Evolutionary conservation across 1,140 invertebrate species (phyloP), one percentile per base, ranked within the genome.

Genomic region (Metaphire vulgaris): DNA sequence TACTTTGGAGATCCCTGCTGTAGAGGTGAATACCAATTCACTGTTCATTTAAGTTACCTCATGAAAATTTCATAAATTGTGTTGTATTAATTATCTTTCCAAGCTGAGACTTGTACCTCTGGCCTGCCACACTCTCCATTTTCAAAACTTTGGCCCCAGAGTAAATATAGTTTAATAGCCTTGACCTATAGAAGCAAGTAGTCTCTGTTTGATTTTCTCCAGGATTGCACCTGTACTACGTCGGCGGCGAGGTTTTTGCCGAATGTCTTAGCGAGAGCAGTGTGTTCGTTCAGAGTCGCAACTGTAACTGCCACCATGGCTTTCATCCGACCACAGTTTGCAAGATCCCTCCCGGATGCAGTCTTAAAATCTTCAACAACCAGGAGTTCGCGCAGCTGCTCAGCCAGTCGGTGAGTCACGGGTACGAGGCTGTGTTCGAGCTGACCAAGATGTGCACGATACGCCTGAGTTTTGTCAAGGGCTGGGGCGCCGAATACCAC

Each of bases 391-490:
- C 95, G 33, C 92, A 95, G 81, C 87, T 97, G 71, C 88, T 98
- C 26, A 84, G 82, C 74, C 93, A 97, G 85, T 95, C 93, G 80
- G 96, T 97, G 0, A 94, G 94, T 86, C 85, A 86, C 78, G 85
- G 85, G 30, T 86, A 96, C 83, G 95, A 97, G 86, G 94, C 94
- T 41, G 95, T 98, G 2, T 98, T 96, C 82, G 95, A 98, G 88
- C 88, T 98, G 66, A 97, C 95, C 0, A 97, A 97, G 88, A 98
- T 98, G 95, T 98, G 96, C 83, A 97, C 95, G 28, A 98, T 98
- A 81, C 90, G 96, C 32, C 86, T 88, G 84, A 88, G 87, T 69
- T 88, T 88, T 80, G 88, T 88, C 32, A 88, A 88, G 76, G 86
- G 87, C 15, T 88, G 87, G 87, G 87, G 87, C 64, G 84, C 87